Conservation (phyloP, 2,113 vertebrate species). For the Mustelus asterias region DNA sequence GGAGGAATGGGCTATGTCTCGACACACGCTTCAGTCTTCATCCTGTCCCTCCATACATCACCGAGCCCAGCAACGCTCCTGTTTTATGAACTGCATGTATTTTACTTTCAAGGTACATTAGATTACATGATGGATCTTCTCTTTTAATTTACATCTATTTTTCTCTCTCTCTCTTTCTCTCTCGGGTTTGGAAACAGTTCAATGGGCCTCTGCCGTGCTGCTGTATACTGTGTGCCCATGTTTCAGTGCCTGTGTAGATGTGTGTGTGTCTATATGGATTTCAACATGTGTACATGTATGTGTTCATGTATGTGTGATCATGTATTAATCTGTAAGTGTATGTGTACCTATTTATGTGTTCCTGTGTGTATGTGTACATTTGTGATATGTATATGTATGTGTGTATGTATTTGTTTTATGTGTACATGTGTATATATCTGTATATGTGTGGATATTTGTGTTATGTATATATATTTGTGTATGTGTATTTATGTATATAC, state of each 20-base stretch:
- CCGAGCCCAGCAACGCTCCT: slow-evolving; percentile 4
- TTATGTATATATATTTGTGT: not conserved
- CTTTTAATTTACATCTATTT: slow-evolving; percentile 36
- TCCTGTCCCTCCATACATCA: slow-evolving; percentile 34
- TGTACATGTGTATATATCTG: not conserved
- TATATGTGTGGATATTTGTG: not conserved
- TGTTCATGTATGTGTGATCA: not conserved
- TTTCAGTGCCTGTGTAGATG: not conserved
- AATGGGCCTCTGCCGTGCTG: not conserved
- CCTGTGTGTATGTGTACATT: not conserved
- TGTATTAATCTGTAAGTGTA: not conserved
- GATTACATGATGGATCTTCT: slow-evolving; percentile 38
- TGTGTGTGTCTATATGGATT: not conserved
- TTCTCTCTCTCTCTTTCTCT: not conserved
- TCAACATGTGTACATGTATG: not conserved
- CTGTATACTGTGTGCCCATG: not conserved
- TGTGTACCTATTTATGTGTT: not conserved
- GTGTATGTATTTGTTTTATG: not conserved
- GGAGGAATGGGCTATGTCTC: slow-evolving; percentile 17
- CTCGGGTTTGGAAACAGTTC: not conserved
- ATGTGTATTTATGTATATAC: not conserved
- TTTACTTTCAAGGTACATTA: slow-evolving; percentile 38
- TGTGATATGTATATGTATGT: not conserved
- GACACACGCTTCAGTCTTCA: slow-evolving; percentile 30
- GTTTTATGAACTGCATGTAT: slow-evolving; percentile 37